Percentiles rank a stretch among this genome's conserved stretches.
phyloP scores from a whole-genome alignment of 1,140 invertebrate species.

The Reticulitermes speratus region DNA sequence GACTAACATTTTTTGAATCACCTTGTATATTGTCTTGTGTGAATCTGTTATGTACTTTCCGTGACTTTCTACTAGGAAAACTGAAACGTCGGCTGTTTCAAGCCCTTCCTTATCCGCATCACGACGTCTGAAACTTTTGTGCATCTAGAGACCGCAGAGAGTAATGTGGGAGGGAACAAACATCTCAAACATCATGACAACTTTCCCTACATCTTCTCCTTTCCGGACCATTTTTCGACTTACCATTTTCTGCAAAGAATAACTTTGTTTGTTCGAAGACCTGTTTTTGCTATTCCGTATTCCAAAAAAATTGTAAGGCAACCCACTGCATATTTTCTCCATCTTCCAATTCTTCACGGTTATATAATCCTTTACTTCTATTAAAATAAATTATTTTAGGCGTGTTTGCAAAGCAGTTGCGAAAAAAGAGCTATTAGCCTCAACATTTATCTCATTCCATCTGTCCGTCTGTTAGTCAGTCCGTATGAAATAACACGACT shows the following conservation, averaged over 20 bases:
- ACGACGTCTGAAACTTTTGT: not conserved
- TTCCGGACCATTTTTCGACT: conserved; percentile 2
- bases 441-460: no score
- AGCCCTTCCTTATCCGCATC: not conserved
- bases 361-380: not conserved
- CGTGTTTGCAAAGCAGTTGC: no score
- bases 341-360: not conserved
- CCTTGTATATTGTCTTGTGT: not conserved
- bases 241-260: not conserved
- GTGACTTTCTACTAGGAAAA: not conserved
- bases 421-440: no score
- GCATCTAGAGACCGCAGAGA: not conserved
- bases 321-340: not conserved
- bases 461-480: no score
- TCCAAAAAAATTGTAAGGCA: not conserved
- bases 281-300: not conserved
- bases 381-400: not conserved
- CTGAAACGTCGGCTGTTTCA: not conserved
- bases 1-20: no score
- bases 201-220: not conserved
- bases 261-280: not conserved
- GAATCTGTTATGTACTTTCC: not conserved
- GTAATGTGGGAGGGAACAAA: not conserved
- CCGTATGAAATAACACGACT: no score
- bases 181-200: not conserved